Evolutionary conservation across 1,140 invertebrate species (phyloP).

Genomic region (Drosophila subobscura): DNA sequence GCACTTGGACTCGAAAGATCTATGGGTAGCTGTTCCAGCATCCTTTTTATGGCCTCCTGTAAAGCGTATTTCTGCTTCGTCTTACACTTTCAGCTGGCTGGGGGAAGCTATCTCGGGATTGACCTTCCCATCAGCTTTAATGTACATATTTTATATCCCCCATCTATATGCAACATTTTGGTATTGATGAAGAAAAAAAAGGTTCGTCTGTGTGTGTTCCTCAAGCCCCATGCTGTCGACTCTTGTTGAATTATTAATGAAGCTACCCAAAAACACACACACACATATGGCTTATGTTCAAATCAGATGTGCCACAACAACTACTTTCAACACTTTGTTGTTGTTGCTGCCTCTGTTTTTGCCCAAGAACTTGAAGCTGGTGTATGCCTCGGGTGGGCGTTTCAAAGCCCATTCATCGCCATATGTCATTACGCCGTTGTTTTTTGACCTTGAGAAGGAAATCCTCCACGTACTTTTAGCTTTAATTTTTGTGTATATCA

Average conservation of each 20-base stretch:
- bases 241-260: slow-evolving; percentile 80
- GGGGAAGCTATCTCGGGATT: slow-evolving; percentile 1
- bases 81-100: background rate
- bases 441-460: slow-evolving; percentile 26
- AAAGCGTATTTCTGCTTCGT: slow-evolving; percentile 12
- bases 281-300: slow-evolving; percentile 53
- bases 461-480: slow-evolving; percentile 12
- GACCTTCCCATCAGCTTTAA: slow-evolving; percentile 39
- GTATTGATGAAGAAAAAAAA: slow-evolving; percentile 66
- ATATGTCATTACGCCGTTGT: too few species aligned
- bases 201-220: slow-evolving; percentile 25
- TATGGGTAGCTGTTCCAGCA: too few species aligned
- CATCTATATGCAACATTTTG: slow-evolving; percentile 47
- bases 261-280: slow-evolving; percentile 41
- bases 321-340: slow-evolving; percentile 47
- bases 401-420: too few species aligned
- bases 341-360: slow-evolving; percentile 28
- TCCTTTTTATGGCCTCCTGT: too few species aligned
- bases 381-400: too few species aligned
- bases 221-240: slow-evolving; percentile 25
- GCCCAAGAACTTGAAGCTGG: background rate
- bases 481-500: slow-evolving; percentile 17
- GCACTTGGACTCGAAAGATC: too few species aligned
- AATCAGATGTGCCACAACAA: slow-evolving; percentile 44
- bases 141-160: slow-evolving; percentile 26